These are phyloP conservation scores for Spodoptera littoralis DNA, from an alignment of 2,888 invertebrate genomes.

Conservation along the genomic window DNA sequence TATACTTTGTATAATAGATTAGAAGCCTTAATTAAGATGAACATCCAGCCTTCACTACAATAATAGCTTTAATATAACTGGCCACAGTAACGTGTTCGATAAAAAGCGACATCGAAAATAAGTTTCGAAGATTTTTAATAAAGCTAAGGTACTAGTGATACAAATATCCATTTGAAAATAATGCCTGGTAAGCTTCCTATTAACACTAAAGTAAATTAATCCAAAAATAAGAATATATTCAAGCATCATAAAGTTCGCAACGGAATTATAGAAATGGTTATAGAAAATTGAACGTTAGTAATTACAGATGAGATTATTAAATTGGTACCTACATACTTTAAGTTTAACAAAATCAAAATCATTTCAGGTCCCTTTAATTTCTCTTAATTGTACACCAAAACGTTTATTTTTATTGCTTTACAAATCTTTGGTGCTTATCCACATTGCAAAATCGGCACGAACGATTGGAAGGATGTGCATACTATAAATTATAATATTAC, in stretches of 20 bases:
- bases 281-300: conserved; percentile 77
- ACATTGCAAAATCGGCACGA: conserved; percentile 85
- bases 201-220: conserved; percentile 80
- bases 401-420: conserved; percentile 77
- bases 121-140: conserved; percentile 69
- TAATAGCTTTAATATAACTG: conserved; percentile 85
- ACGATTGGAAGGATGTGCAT: conserved; percentile 78
- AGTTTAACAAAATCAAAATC: conserved; percentile 83
- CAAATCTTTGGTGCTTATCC: conserved; percentile 88
- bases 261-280: conserved; percentile 77
- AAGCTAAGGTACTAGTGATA: conserved; percentile 64
- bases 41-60: conserved; percentile 79
- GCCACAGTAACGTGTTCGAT: conserved; percentile 83
- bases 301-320: conserved; percentile 86
- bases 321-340: conserved; percentile 86
- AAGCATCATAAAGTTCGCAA: conserved; percentile 72
- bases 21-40: conserved; percentile 69
- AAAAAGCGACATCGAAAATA: conserved; percentile 72
- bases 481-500: conserved; percentile 78
- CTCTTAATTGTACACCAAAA: conserved; percentile 88
- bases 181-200: conserved; percentile 71
- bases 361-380: conserved; percentile 89
- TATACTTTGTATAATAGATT: conserved; percentile 58
- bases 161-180: conserved; percentile 67
- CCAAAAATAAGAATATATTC: conserved; percentile 80